Conservation (phyloP, 2,797 vertebrate species). For the Syngnathus rostellatus region DNA sequence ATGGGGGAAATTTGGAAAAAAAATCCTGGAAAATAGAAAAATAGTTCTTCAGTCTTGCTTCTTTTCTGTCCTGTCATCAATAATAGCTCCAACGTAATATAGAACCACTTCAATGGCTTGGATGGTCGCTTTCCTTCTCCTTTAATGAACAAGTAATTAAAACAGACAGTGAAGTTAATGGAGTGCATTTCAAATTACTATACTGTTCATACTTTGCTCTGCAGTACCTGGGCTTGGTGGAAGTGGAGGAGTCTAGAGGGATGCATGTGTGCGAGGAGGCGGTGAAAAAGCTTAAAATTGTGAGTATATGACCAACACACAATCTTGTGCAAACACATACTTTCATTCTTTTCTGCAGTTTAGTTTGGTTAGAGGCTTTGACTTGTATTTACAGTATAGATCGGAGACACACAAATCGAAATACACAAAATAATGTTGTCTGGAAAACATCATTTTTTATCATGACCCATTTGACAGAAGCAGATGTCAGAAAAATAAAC, state of each 20-base stretch:
- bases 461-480: no score
- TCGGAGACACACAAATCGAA: neutral
- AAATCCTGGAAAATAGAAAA: no score
- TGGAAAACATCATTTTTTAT: no score
- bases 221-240: conserved; percentile 84
- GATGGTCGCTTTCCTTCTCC: neutral
- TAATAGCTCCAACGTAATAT: conserved; percentile 15
- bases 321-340: neutral
- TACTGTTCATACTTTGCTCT: neutral
- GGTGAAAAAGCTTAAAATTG: conserved; percentile 86
- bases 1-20: no score
- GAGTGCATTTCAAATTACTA: neutral
- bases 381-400: neutral
- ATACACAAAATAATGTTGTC: no score
- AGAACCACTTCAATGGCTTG: conserved; percentile 8
- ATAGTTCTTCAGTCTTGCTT: conserved; percentile 3
- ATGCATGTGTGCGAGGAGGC: conserved; percentile 93
- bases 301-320: conserved; percentile 53
- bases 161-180: neutral
- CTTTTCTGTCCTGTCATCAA: conserved; percentile 19
- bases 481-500: no score
- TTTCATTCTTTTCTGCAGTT: neutral
- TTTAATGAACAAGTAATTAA: neutral
- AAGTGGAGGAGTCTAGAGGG: conserved; percentile 87
- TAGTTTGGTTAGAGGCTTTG: neutral